Percentiles rank a stretch among this genome's conserved stretches.
These are phyloP conservation scores for Oreocharis arfaki DNA, from an alignment of 2,113 vertebrate genomes.

Conservation along the genomic window DNA sequence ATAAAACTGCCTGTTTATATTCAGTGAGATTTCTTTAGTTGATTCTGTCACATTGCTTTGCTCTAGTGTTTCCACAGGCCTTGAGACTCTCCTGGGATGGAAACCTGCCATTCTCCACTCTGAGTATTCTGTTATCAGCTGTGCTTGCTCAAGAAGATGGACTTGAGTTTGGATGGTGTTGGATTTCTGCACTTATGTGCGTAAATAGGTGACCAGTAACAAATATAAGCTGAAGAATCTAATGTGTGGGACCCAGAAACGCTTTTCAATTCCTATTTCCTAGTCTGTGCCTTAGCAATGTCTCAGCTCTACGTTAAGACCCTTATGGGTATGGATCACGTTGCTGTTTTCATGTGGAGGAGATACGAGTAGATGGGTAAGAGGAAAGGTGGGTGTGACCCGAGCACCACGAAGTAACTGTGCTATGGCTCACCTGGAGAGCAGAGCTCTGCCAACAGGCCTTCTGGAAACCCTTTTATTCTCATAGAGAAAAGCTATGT, in stretches of 20 bases:
- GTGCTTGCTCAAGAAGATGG: not conserved
- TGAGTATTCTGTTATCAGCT: not conserved
- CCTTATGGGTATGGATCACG: fast-evolving
- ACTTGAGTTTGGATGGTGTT: not conserved
- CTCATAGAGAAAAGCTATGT: not conserved
- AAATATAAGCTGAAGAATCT: not conserved
- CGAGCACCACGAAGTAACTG: too few species aligned
- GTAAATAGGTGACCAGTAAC: not conserved
- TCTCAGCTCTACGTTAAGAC: not conserved
- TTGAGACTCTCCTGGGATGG: not conserved
- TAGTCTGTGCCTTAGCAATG: not conserved
- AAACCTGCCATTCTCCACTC: not conserved
- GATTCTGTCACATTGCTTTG: not conserved
- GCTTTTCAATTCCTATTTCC: not conserved
- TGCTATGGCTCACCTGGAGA: not conserved
- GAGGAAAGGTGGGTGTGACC: not conserved
- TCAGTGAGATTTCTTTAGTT: not conserved
- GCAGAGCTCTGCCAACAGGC: not conserved
- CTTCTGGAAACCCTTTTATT: not conserved
- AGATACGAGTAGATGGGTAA: not conserved
- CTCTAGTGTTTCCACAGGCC: not conserved
- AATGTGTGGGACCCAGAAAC: not conserved
- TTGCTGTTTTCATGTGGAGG: not conserved
- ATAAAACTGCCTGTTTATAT: fast-evolving
- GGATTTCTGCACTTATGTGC: fast-evolving